Evolutionary conservation across 1,140 invertebrate species (phyloP).

Genomic region (Chrysoperla carnea): DNA sequence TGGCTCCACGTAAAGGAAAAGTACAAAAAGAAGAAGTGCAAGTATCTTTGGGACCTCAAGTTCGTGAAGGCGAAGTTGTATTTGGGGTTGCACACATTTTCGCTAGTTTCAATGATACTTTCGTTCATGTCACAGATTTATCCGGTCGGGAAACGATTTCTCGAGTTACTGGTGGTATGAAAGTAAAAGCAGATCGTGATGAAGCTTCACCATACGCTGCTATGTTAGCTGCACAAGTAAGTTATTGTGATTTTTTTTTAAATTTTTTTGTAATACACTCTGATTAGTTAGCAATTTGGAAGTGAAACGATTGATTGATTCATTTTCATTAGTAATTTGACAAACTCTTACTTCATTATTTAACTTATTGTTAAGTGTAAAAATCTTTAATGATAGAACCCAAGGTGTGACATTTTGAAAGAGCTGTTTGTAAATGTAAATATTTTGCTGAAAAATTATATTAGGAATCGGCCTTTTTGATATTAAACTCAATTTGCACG

Average conservation of each 20-base stretch:
- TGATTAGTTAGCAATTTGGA: no score
- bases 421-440: no score
- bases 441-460: no score
- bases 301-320: no score
- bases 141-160: slow-evolving; percentile 98
- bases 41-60: slow-evolving; percentile 91
- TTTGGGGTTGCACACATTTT: slow-evolving; percentile 99
- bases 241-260: slow-evolving; percentile 2
- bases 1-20: slow-evolving; percentile 97
- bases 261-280: not conserved
- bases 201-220: slow-evolving; percentile 99
- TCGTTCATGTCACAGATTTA: slow-evolving; percentile 98
- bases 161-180: slow-evolving; percentile 98
- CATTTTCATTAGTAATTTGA: no score
- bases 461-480: no score
- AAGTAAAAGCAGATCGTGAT: slow-evolving; percentile 99
- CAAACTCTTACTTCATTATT: no score
- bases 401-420: no score
- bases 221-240: slow-evolving; percentile 98
- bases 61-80: slow-evolving; percentile 90
- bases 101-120: slow-evolving; percentile 99
- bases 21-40: slow-evolving; percentile 91
- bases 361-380: no score
- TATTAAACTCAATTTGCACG: no score
- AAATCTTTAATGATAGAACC: no score